phyloP scores from a whole-genome alignment of 1,140 invertebrate genomes.

The Bombus breviceps region DNA sequence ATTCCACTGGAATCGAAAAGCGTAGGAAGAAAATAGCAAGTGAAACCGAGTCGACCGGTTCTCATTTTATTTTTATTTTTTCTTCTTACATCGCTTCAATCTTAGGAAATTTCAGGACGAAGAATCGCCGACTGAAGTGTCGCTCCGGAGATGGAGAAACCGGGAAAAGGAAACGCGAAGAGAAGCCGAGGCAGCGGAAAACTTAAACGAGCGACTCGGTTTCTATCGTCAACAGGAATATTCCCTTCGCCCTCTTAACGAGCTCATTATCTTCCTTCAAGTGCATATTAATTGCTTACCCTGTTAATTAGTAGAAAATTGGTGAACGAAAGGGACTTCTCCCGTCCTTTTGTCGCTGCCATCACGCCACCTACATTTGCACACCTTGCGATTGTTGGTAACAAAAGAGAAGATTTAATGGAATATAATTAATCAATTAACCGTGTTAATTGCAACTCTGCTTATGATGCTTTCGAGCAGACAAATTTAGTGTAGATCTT shows the following conservation, averaged over 20 bases:
- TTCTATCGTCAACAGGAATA: conserved; percentile 29
- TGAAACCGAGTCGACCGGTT: background rate
- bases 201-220: conserved; percentile 16
- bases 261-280: conserved; percentile 37
- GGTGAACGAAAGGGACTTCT: too few species aligned
- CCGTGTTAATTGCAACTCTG: too few species aligned
- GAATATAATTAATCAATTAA: too few species aligned
- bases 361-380: too few species aligned
- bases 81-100: background rate
- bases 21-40: background rate
- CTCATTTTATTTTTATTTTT: background rate
- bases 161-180: background rate
- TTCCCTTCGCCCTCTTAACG: conserved; percentile 21
- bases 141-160: background rate
- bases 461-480: too few species aligned
- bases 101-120: background rate
- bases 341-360: background rate
- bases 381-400: too few species aligned
- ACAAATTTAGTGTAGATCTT: too few species aligned
- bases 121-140: background rate
- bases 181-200: conserved; percentile 5
- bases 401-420: too few species aligned
- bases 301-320: conserved; percentile 39
- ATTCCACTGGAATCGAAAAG: background rate
- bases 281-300: conserved; percentile 37